Percentiles rank a stretch among this genome's conserved stretches.
Evolutionary conservation across 2,113 vertebrate genomes (phyloP).

Genomic region (Malurus alboscapulatus): DNA sequence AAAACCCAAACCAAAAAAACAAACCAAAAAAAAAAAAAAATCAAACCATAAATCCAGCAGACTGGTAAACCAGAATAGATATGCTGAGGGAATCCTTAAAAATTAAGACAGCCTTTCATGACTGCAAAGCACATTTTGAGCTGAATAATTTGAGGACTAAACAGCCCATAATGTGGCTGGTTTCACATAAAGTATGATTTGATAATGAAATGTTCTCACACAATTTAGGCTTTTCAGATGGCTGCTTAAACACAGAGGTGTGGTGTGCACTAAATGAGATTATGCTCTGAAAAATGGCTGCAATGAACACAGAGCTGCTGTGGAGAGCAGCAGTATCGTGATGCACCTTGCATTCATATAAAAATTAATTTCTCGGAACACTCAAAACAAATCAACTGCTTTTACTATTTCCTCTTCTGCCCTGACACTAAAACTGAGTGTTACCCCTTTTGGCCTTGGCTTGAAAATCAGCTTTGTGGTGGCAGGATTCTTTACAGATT

Average conservation of each 20-base stretch:
- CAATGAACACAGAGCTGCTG: background rate
- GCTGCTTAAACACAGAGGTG: slow-evolving; percentile 21
- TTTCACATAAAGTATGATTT: slow-evolving; percentile 41
- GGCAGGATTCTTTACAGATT: background rate
- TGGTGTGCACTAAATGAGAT: background rate
- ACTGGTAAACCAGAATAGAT: background rate
- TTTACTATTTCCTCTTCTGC: background rate
- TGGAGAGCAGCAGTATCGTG: background rate
- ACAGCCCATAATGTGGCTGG: background rate
- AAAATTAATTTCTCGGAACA: background rate
- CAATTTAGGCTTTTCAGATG: slow-evolving; percentile 24
- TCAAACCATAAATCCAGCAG: background rate
- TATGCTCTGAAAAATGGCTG: background rate
- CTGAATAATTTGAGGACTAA: slow-evolving; percentile 30
- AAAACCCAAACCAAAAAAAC: too few species aligned
- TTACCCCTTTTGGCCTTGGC: background rate
- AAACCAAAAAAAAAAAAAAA: too few species aligned
- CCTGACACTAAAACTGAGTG: background rate
- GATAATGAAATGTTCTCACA: slow-evolving; percentile 33
- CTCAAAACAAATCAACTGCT: background rate
- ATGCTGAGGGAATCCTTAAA: slow-evolving; percentile 1
- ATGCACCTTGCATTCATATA: background rate
- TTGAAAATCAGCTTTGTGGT: background rate
- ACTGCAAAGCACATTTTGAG: slow-evolving; percentile 20
- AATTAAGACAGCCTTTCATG: slow-evolving; percentile 17